Evolutionary conservation across 1,140 invertebrate genomes (phyloP).

Genomic region (Saxidomus purpurata): DNA sequence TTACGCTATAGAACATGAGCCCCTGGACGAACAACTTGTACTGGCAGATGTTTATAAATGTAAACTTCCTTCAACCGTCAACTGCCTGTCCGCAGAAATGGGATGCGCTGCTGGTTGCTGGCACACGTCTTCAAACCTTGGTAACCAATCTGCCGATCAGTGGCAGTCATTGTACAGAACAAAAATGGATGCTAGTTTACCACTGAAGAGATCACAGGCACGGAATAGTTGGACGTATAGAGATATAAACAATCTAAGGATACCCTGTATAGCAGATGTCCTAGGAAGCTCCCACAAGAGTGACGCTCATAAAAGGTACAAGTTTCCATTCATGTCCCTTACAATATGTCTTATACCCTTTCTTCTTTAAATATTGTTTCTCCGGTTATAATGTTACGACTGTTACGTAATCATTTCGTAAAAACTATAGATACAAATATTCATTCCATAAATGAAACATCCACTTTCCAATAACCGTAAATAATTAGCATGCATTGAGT

Average conservation of each 20-base stretch:
- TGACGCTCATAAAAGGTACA: conserved; percentile 53
- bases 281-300: conserved; percentile 3
- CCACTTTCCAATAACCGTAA: too few species aligned
- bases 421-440: too few species aligned
- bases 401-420: too few species aligned
- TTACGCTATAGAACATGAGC: not conserved
- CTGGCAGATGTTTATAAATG: not conserved
- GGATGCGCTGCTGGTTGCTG: not conserved
- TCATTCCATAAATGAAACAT: too few species aligned
- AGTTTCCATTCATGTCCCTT: not conserved
- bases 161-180: not conserved
- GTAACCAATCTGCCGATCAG: not conserved
- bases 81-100: not conserved
- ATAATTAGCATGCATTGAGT: too few species aligned
- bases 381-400: too few species aligned
- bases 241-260: conserved; percentile 46
- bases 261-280: conserved; percentile 39
- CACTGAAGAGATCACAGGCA: too few species aligned
- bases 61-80: not conserved
- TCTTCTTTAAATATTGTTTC: too few species aligned
- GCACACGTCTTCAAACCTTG: too few species aligned
- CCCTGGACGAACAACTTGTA: not conserved
- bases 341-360: too few species aligned
- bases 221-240: conserved; percentile 20
- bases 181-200: not conserved